These are phyloP conservation scores for Serilophus lunatus DNA, from an alignment of 2,113 vertebrate species.

Conservation along the genomic window DNA sequence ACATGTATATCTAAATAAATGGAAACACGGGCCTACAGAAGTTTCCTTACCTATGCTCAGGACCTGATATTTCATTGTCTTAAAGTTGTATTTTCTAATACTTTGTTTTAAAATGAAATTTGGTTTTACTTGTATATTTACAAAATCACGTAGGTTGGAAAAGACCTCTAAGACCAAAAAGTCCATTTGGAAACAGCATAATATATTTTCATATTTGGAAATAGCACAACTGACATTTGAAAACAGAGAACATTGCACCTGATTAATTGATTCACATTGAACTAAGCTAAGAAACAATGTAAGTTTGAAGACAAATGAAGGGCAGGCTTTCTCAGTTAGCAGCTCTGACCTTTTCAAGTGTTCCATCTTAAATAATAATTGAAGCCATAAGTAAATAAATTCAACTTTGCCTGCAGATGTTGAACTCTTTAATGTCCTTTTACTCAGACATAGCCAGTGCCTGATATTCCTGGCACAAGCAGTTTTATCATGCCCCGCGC, in stretches of 20 bases:
- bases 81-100: background rate
- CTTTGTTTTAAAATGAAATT: background rate
- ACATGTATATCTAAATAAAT: background rate
- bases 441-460: background rate
- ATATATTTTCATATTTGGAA: background rate
- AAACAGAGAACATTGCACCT: background rate
- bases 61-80: background rate
- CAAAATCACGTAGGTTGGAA: background rate
- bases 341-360: constrained; percentile 60
- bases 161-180: background rate
- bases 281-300: background rate
- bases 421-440: constrained; percentile 42
- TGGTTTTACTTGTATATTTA: background rate
- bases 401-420: constrained; percentile 44
- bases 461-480: background rate
- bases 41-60: background rate
- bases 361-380: constrained; percentile 64
- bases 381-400: constrained; percentile 56
- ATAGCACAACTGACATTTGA: background rate
- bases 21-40: background rate
- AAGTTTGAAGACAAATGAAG: constrained; percentile 36
- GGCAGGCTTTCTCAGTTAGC: constrained; percentile 32
- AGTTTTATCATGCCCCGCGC: background rate
- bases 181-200: background rate
- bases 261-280: constrained; percentile 30